Evolutionary conservation across 2,888 invertebrate genomes (phyloP), one percentile per base, ranked within the genome.

Genomic region (Eristalis tenax): DNA sequence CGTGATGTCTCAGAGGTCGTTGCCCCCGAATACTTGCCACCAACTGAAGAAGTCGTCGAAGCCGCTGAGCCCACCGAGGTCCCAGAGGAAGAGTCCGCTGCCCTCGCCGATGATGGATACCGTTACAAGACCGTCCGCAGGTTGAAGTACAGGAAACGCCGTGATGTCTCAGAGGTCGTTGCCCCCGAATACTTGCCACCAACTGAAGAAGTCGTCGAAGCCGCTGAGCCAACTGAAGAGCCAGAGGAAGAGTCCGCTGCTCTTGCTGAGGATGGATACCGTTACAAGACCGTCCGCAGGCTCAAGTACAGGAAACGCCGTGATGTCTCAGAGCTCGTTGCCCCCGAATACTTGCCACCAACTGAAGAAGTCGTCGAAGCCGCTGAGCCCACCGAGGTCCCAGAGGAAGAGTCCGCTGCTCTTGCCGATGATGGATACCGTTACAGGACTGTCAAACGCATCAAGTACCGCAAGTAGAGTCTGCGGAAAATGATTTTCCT

Each of bases 241-340:
- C 69, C 75, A 4, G 71, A 79, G 28, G 73, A 78, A n/a, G 73
- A 80, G 35, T 70, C 91, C 89, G 91, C 91, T 90, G 65, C 50
- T 8, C 89, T 91, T 89, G 91, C 91, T 81, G 89, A 90, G 89
- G 90, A 91, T 89, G 91, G 90, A 89, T 75, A 73, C 59, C 79
- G 66, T 23, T 80, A 80, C 59, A 80, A 80, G 66, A 73, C 79
- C 13, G 59, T 80, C 4, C 73, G 66, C 13, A 63, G 66, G 38
- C 18, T 73, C 59, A 79, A 79, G 35, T 79, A 89, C 89, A 90
- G 91, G 89, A 90, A 91, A 83, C 91, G 90, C 89, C 90, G 91
- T 76, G 91, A 91, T 89, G 90, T 91, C 43, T 89, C 90, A 15
- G 91, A 90, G 64, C 80, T 90, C 76, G 65, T 64, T 43, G 71